Evolutionary conservation across 2,888 invertebrate species (phyloP).

Genomic region (Xestia c-nigrum): DNA sequence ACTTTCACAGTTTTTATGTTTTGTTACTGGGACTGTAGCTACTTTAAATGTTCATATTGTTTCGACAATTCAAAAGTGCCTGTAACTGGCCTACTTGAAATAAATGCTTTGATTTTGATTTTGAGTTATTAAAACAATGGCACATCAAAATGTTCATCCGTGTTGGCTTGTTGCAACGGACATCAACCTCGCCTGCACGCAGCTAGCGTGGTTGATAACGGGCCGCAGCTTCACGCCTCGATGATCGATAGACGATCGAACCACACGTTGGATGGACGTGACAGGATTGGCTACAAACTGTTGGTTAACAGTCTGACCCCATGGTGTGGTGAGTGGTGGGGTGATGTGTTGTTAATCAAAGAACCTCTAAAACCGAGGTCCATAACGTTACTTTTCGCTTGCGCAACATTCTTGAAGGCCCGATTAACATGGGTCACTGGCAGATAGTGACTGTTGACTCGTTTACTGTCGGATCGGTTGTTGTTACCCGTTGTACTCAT

Average conservation of each 20-base stretch:
- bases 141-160: not conserved
- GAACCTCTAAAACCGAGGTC: not conserved
- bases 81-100: too few species aligned
- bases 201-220: constrained; percentile 31
- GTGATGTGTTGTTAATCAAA: not conserved
- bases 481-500: not conserved
- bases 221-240: constrained; percentile 32
- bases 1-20: too few species aligned
- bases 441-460: not conserved
- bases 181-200: constrained; percentile 20
- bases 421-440: too few species aligned
- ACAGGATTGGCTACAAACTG: not conserved
- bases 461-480: not conserved
- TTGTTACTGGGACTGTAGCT: too few species aligned
- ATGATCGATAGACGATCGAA: not conserved
- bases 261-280: not conserved
- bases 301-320: too few species aligned
- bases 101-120: too few species aligned
- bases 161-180: not conserved
- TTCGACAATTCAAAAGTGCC: too few species aligned
- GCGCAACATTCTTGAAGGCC: not conserved
- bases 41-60: too few species aligned
- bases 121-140: not conserved
- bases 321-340: too few species aligned
- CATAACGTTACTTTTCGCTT: not conserved